These are phyloP conservation scores for Brachypteracias leptosomus DNA, from an alignment of 2,113 vertebrate genomes.

Conservation along the genomic window DNA sequence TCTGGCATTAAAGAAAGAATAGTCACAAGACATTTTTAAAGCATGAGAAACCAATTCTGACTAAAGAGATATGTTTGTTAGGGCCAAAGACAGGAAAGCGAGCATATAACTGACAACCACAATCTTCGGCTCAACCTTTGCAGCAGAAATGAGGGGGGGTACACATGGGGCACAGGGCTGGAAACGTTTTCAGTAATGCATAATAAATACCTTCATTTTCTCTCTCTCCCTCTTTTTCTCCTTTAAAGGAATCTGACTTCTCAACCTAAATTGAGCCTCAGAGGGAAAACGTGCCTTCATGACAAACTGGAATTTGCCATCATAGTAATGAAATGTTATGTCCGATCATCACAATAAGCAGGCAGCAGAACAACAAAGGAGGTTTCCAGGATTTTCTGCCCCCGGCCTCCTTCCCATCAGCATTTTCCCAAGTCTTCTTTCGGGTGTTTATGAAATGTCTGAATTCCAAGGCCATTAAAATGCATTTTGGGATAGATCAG, in stretches of 20 bases:
- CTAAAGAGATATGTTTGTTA: slow-evolving; percentile 21
- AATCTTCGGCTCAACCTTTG: slow-evolving; percentile 45
- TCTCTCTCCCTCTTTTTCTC: neutral
- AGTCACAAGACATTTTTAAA: slow-evolving; percentile 33
- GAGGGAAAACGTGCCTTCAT: neutral
- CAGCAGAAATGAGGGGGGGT: neutral
- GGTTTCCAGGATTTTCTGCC: slow-evolving; percentile 27
- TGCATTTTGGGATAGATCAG: neutral
- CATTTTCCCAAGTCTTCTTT: slow-evolving; percentile 1
- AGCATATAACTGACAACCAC: neutral
- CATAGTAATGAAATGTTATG: neutral
- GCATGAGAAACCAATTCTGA: neutral
- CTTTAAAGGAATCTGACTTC: slow-evolving; percentile 51
- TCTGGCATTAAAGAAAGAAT: neutral
- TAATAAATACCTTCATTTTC: slow-evolving; percentile 15
- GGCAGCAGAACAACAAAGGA: slow-evolving; percentile 44
- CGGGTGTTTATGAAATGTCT: slow-evolving; percentile 1
- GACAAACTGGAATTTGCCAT: slow-evolving; percentile 7
- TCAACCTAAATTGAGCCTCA: slow-evolving; percentile 39
- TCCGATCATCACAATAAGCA: slow-evolving; percentile 14
- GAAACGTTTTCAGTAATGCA: neutral
- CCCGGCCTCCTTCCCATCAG: neutral
- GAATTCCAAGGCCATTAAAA: slow-evolving; percentile 29
- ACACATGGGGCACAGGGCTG: neutral
- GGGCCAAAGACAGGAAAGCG: neutral